phyloP scores from a whole-genome alignment of 1,140 invertebrate genomes.

The Pseudomyrmex gracilis region DNA sequence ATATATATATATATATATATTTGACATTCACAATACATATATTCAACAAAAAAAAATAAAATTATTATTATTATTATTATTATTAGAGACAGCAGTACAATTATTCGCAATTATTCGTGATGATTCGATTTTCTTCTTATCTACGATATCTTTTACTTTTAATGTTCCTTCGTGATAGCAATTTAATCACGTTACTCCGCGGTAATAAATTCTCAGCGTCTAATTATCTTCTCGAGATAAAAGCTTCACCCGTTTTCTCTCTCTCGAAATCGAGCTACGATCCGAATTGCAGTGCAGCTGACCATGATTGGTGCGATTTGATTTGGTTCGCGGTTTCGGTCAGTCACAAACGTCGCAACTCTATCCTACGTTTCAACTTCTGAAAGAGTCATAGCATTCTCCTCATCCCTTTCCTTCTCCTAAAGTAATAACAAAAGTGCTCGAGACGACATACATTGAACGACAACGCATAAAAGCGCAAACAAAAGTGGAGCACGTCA shows the following conservation, averaged over 20 bases:
- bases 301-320: constrained; percentile 17
- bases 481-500: constrained; percentile 49
- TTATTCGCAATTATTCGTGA: too few relatives aligned
- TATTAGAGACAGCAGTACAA: background rate
- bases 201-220: constrained; percentile 29
- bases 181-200: constrained; percentile 16
- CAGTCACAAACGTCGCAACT: constrained; percentile 7
- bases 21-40: too few relatives aligned
- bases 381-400: background rate
- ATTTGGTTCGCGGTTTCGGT: constrained; percentile 19
- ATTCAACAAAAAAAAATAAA: background rate
- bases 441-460: constrained; percentile 15
- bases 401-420: background rate
- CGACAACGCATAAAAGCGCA: constrained; percentile 35
- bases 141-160: background rate
- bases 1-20: background rate
- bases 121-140: background rate
- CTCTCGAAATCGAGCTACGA: background rate
- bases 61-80: background rate
- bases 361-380: background rate
- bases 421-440: constrained; percentile 48
- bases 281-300: constrained; percentile 14
- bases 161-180: constrained; percentile 5
- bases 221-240: constrained; percentile 43
- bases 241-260: background rate